A percentile compares a stretch with the other conserved stretches of the same genome.
Evolutionary conservation across 2,888 invertebrate genomes (phyloP).

Genomic region (Plemyria rubiginata): DNA sequence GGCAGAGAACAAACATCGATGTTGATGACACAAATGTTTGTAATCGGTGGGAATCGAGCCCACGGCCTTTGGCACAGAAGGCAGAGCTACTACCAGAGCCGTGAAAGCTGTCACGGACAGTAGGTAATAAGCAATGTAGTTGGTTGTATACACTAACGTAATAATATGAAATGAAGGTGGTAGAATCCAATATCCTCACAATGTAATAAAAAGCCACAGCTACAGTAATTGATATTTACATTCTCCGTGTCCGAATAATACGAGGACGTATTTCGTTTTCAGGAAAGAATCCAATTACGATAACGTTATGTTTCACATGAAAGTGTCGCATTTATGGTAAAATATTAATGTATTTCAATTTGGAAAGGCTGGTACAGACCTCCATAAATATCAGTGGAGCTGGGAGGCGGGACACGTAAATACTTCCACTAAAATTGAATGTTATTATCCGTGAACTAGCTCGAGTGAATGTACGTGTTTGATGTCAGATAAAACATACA

Average conservation of each 20-base stretch:
- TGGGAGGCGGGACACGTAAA: constrained; percentile 76
- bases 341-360: constrained; percentile 86
- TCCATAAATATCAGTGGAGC: constrained; percentile 80
- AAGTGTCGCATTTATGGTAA: constrained; percentile 85
- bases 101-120: too few species aligned
- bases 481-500: constrained; percentile 51
- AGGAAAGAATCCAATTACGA: constrained; percentile 83
- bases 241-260: constrained; percentile 56
- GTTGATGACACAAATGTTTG: too few species aligned
- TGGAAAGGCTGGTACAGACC: constrained; percentile 80
- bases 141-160: background rate
- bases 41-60: too few species aligned
- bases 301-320: constrained; percentile 82
- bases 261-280: constrained; percentile 61
- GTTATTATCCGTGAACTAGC: constrained; percentile 75
- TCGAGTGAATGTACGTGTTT: constrained; percentile 52
- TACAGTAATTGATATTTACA: constrained; percentile 52
- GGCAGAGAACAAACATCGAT: too few species aligned
- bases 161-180: constrained; percentile 14
- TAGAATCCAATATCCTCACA: constrained; percentile 33
- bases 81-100: too few species aligned
- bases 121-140: too few species aligned
- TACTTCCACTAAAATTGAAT: constrained; percentile 81
- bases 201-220: constrained; percentile 45
- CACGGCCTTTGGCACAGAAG: too few species aligned